A percentile compares a stretch with the other conserved stretches of the same genome.
These are phyloP conservation scores for Flexamia atlantica DNA, from an alignment of 2,888 invertebrate genomes.

Conservation along the genomic window DNA sequence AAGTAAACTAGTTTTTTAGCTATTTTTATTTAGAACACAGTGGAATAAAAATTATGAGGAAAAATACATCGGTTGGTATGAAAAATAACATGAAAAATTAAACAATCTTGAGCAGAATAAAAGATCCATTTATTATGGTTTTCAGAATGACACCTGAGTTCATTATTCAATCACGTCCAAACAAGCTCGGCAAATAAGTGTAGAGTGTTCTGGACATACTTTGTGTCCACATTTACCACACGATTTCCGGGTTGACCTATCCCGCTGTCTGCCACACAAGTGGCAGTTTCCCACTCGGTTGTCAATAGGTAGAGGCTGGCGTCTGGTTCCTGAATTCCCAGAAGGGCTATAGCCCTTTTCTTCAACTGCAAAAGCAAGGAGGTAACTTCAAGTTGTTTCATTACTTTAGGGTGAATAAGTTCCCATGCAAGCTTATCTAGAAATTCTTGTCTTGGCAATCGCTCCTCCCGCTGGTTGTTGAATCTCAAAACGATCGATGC, in stretches of 20 bases:
- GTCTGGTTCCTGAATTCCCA: slow-evolving; percentile 46
- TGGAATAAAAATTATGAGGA: neutral
- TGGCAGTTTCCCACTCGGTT: slow-evolving; percentile 41
- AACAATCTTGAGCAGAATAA: neutral
- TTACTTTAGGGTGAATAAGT: slow-evolving; percentile 37
- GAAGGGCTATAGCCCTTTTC: slow-evolving; percentile 1
- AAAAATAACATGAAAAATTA: neutral
- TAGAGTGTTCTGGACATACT: slow-evolving; percentile 40
- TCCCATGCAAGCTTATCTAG: slow-evolving; percentile 37
- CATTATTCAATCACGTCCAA: neutral
- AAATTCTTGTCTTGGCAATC: slow-evolving; percentile 36
- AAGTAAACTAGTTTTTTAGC: neutral
- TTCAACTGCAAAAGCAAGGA: slow-evolving; percentile 13
- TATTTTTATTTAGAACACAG: neutral
- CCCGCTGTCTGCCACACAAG: slow-evolving; percentile 44
- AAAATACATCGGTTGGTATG: neutral
- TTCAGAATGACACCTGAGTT: neutral
- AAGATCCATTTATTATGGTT: neutral
- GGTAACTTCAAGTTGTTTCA: neutral
- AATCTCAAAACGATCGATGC: neutral
- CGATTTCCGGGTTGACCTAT: slow-evolving; percentile 33
- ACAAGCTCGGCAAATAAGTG: slow-evolving; percentile 18
- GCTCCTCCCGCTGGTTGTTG: neutral
- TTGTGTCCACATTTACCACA: slow-evolving; percentile 25
- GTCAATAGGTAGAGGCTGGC: slow-evolving; percentile 14